phyloP scores from a whole-genome alignment of 2,113 vertebrate genomes.

The Panthera uncia region DNA sequence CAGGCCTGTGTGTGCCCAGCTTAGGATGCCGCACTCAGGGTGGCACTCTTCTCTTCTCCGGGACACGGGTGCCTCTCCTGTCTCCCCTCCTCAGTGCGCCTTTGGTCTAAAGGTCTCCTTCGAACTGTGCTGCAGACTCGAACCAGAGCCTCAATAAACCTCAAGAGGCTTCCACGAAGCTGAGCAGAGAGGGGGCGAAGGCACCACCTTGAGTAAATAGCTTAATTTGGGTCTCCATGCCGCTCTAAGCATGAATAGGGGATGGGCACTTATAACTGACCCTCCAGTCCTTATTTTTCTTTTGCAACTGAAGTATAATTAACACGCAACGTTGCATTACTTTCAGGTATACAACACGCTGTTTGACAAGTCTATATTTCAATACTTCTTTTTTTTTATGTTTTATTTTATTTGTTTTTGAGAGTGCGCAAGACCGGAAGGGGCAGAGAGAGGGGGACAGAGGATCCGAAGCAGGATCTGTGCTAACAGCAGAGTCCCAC shows the following conservation, averaged over 20 bases:
- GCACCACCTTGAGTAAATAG: neutral
- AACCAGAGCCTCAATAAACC: neutral
- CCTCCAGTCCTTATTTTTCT: neutral
- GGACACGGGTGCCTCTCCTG: rapidly evolving
- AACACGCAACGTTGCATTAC: neutral
- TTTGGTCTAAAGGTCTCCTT: neutral
- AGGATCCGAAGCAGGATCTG: no score
- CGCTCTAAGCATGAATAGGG: neutral
- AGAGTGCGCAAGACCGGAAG: no score
- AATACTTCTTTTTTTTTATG: neutral
- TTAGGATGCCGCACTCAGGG: neutral
- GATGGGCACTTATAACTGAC: rapidly evolving
- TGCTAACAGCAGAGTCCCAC: no score
- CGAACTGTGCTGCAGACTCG: neutral
- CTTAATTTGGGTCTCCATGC: neutral
- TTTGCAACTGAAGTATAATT: neutral
- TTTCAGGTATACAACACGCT: neutral
- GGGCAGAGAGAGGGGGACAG: no score
- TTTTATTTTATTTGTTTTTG: no score
- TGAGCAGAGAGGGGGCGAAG: neutral
- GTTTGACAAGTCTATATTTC: neutral
- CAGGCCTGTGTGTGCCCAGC: neutral
- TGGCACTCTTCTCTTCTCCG: neutral
- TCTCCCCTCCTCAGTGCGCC: no score
- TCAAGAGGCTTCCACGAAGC: neutral